phyloP scores from a whole-genome alignment of 64 coral and sea anemone species.

The Dendronephthya gigantea region DNA sequence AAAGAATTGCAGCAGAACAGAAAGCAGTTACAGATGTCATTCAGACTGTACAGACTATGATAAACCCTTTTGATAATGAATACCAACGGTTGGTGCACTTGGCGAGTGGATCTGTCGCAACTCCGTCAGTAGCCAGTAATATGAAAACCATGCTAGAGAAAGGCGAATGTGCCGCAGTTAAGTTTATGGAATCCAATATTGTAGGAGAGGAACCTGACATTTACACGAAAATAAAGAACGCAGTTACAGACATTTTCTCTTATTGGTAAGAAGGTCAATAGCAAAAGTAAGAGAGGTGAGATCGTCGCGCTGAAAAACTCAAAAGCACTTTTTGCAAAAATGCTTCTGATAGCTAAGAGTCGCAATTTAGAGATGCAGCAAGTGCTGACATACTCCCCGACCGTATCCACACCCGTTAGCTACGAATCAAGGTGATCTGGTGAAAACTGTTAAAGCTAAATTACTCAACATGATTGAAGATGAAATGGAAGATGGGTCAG shows the following conservation, averaged over 20 bases:
- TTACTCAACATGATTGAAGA: background rate
- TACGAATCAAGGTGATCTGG: background rate
- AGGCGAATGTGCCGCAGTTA: background rate
- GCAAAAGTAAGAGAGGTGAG: background rate
- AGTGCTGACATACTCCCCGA: background rate
- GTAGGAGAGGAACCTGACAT: background rate
- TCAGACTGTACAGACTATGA: background rate
- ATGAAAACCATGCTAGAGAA: conserved; percentile 13
- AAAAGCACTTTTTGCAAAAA: background rate
- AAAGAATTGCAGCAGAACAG: background rate
- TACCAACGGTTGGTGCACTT: background rate
- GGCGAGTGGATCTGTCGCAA: conserved; percentile 1
- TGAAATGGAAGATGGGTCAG: background rate
- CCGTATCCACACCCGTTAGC: background rate
- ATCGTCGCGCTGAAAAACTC: conserved; percentile 3
- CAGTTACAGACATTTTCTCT: conserved; percentile 6
- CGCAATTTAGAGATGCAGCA: background rate
- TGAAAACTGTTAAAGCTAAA: conserved; percentile 5
- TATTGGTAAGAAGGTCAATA: background rate
- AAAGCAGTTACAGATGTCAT: conserved; percentile 20
- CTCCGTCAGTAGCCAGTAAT: background rate
- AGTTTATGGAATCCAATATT: background rate
- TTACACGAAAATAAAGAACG: background rate
- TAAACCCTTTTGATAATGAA: conserved; percentile 22
- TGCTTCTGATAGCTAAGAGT: background rate